These are phyloP conservation scores for Bradypodion ventrale DNA, from an alignment of 2,797 vertebrate genomes.

Conservation along the genomic window DNA sequence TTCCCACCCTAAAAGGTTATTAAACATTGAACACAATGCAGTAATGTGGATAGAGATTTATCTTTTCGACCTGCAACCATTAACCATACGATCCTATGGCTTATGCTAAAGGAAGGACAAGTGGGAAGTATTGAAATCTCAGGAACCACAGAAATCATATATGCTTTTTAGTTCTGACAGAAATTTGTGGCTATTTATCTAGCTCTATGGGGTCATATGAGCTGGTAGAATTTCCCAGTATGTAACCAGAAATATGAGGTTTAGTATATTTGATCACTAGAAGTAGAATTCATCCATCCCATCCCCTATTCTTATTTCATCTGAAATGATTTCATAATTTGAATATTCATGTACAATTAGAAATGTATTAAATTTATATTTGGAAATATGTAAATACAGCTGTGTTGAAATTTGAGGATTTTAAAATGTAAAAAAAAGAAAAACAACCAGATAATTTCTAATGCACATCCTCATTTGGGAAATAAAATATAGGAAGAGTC, in stretches of 20 bases:
- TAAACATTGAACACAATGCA: neutral
- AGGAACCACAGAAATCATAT: slow-evolving; percentile 8
- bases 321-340: neutral
- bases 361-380: too few relatives aligned
- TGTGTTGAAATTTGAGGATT: too few relatives aligned
- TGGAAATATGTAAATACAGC: too few relatives aligned
- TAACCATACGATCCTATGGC: neutral
- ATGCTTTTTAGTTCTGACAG: neutral
- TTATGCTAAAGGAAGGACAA: slow-evolving; percentile 9
- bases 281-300: neutral
- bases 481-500: too few relatives aligned
- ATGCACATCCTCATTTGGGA: too few relatives aligned
- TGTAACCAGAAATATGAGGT: neutral
- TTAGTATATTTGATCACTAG: neutral
- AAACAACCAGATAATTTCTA: too few relatives aligned
- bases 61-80: neutral
- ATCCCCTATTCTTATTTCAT: neutral
- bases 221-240: neutral
- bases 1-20: neutral
- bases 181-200: neutral
- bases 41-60: neutral
- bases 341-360: too few relatives aligned
- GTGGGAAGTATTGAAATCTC: slow-evolving; percentile 18
- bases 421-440: too few relatives aligned
- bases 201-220: neutral